These are phyloP conservation scores for Drosophila tani DNA, from an alignment of 1,140 invertebrate species.

Conservation along the genomic window DNA sequence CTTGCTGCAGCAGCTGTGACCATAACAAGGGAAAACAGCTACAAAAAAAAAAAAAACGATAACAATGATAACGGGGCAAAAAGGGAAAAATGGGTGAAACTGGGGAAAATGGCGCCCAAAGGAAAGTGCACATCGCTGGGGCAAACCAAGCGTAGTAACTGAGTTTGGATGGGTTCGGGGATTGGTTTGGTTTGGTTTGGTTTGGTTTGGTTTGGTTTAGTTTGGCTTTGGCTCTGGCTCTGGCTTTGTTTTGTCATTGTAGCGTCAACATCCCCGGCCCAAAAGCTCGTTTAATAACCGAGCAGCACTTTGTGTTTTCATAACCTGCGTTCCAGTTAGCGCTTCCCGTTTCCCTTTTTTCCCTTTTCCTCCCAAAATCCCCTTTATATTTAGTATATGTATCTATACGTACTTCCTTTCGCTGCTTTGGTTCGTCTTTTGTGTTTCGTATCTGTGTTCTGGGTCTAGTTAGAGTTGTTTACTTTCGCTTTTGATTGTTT, in stretches of 20 bases:
- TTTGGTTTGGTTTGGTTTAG: conserved; percentile 41
- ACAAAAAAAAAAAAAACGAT: conserved; percentile 34
- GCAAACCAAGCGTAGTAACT: conserved; percentile 67
- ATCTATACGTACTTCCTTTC: conserved; percentile 31
- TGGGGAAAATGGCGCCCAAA: conserved; percentile 24
- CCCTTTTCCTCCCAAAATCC: background rate
- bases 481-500: conserved; percentile 59
- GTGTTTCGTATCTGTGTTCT: conserved; percentile 52
- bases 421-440: conserved; percentile 45
- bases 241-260: conserved; percentile 49
- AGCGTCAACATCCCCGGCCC: conserved; percentile 35
- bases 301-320: conserved; percentile 75
- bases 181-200: conserved; percentile 36
- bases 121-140: conserved; percentile 43
- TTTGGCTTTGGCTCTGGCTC: conserved; percentile 34
- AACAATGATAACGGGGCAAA: conserved; percentile 61
- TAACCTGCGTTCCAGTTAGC: conserved; percentile 70
- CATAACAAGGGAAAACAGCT: conserved; percentile 57
- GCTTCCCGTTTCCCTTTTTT: conserved; percentile 26
- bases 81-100: conserved; percentile 21
- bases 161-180: conserved; percentile 56
- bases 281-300: conserved; percentile 67
- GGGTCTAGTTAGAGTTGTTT: conserved; percentile 54
- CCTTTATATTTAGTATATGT: conserved; percentile 13
- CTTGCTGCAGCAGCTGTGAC: conserved; percentile 75